These are phyloP conservation scores for Serranus cabrilla DNA, from an alignment of 2,797 vertebrate genomes.

Conservation along the genomic window DNA sequence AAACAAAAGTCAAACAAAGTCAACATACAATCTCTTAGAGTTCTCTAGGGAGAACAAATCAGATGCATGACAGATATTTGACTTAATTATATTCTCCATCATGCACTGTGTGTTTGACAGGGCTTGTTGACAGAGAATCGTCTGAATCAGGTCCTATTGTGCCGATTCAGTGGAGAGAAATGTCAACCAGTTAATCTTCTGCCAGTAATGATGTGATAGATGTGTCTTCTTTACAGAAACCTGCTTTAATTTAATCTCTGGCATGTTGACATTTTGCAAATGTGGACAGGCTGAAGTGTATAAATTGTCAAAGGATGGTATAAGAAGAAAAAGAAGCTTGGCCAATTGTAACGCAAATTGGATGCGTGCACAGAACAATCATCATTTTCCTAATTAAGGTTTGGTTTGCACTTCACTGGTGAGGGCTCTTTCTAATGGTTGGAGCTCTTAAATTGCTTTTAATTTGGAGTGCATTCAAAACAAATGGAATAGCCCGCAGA, in stretches of 20 bases:
- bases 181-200: slow-evolving; percentile 78
- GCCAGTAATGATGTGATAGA: slow-evolving; percentile 73
- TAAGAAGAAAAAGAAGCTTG: slow-evolving; percentile 24
- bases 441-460: slow-evolving; percentile 79
- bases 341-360: slow-evolving; percentile 67
- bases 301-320: slow-evolving; percentile 55
- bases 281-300: slow-evolving; percentile 61
- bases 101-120: slow-evolving; percentile 55
- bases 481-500: slow-evolving; percentile 76
- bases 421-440: slow-evolving; percentile 74
- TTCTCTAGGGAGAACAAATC: slow-evolving; percentile 27
- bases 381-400: slow-evolving; percentile 82
- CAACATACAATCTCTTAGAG: slow-evolving; percentile 17
- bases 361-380: slow-evolving; percentile 62
- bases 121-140: slow-evolving; percentile 53
- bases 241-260: slow-evolving; percentile 77
- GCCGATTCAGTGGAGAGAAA: slow-evolving; percentile 66
- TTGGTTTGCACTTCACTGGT: slow-evolving; percentile 76
- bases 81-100: slow-evolving; percentile 78
- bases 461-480: slow-evolving; percentile 78
- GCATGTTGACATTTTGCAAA: slow-evolving; percentile 81
- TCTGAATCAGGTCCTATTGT: slow-evolving; percentile 60
- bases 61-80: slow-evolving; percentile 59
- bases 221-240: slow-evolving; percentile 64
- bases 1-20: slow-evolving; percentile 62